Base-by-base conservation (phyloP, 2,888 invertebrate genomes). In the Cheilosia vulpina region DNA sequence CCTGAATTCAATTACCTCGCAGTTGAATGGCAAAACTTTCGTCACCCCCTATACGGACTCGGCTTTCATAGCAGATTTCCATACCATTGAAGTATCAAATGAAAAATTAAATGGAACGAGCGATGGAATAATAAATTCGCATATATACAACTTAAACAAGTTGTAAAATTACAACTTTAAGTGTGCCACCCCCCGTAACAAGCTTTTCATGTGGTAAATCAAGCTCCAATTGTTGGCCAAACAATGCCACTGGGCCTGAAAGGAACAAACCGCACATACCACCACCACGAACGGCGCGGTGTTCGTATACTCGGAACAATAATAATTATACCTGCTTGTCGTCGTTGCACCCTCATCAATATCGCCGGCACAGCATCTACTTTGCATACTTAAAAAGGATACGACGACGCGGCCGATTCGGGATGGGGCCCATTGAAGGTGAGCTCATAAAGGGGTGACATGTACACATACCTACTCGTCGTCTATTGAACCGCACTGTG, bases 251-350 rank as follows among this genome's bases (percentile, higher is more conserved):
- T 45, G 53, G 34, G 24, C 71, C 57, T n/a, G 53, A 50, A 76
- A 72, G 62, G 71, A 76, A 80, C 62, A 75, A 57, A 79, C 84
- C 85, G 34, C 78, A 84, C 43, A 62, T 50, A 63, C 73, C 58
- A 38, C 58, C 69, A 63, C 11, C 63, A 55, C 21, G 21, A 21
- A 2, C 21, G 21, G 71, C 71, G 27, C 38, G 41, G 24, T 62
- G 50, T 58, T 65, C 65, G 60, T 69, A 34, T 38, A 55, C 71
- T 71, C 55, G 60, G 72, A 80, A 80, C 80, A 85, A 80, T 80
- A 72, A 85, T 85, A 85, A 85, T 85, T 85, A 85, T 85, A 85
- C 76, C 71, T 85, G 76, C 52, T 80, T 76, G 85, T 85, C 73
- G 85, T 85, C 73, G 71, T 47, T 75, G 80, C 85, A 85, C 80